Percentiles rank a stretch among this genome's conserved stretches.
These are phyloP conservation scores for Eulacestoma nigropectus DNA, from an alignment of 2,113 vertebrate species.

Conservation along the genomic window DNA sequence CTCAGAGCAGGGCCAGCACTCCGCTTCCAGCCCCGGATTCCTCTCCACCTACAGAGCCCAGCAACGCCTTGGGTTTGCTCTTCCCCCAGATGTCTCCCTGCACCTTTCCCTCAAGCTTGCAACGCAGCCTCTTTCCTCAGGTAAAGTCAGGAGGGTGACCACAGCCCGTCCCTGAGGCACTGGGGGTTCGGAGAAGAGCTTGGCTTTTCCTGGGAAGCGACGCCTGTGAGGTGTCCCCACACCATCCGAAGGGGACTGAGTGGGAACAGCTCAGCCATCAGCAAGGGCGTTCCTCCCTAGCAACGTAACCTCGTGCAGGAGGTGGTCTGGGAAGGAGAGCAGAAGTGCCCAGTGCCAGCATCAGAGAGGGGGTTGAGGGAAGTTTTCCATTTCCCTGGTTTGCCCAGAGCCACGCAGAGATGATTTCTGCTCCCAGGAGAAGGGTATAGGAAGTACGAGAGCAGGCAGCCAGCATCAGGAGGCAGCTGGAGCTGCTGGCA, in stretches of 20 bases:
- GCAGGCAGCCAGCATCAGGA: neutral
- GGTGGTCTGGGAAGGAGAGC: neutral
- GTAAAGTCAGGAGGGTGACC: neutral
- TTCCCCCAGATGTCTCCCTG: neutral
- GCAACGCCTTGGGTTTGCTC: neutral
- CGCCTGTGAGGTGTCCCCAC: neutral
- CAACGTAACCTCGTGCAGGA: neutral
- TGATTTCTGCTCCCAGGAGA: neutral
- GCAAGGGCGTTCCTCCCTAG: neutral
- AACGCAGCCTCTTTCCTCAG: neutral
- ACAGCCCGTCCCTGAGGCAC: neutral
- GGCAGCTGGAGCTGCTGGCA: neutral
- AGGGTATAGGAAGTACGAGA: neutral
- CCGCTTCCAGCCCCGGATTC: neutral
- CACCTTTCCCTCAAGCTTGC: neutral
- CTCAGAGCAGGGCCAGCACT: neutral
- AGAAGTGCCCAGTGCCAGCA: neutral
- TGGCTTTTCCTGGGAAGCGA: neutral
- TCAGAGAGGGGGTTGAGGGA: neutral
- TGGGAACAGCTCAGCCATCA: neutral
- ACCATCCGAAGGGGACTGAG: fast-evolving
- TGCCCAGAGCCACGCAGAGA: neutral
- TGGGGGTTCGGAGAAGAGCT: neutral
- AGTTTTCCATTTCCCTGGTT: neutral
- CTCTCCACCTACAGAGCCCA: neutral